Percentiles rank a stretch among this genome's conserved stretches.
These are phyloP conservation scores for Strigamia crassipes DNA, from an alignment of 2,888 invertebrate genomes.

Conservation along the genomic window DNA sequence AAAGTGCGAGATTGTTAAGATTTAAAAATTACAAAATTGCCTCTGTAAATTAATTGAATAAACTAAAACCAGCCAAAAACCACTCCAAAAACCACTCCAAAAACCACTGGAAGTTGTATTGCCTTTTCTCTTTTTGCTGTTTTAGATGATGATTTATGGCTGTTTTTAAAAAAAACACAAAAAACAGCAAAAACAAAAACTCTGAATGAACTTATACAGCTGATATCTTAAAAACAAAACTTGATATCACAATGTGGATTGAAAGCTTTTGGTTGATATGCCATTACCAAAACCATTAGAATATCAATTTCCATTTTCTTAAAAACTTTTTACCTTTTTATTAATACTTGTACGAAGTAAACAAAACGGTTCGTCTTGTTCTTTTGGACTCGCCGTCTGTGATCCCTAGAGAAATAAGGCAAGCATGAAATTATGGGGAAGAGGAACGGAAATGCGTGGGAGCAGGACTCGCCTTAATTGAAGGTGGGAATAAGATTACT, in stretches of 20 bases:
- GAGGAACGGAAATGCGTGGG: not conserved
- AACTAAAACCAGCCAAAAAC: no score
- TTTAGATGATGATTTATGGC: no score
- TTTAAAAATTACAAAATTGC: no score
- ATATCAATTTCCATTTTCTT: not conserved
- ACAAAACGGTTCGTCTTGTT: not conserved
- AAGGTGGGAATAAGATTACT: not conserved
- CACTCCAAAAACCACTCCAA: no score
- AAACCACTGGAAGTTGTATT: no score
- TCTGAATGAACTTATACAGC: no score
- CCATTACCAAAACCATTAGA: not conserved
- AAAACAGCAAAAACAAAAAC: no score
- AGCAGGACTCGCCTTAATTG: not conserved
- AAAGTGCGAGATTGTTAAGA: no score
- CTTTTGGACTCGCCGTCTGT: not conserved
- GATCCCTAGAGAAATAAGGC: conserved; percentile 1
- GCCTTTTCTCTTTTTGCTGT: not conserved
- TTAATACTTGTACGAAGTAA: not conserved
- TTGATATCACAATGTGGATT: not conserved
- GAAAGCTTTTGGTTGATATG: not conserved
- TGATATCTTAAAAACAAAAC: not conserved
- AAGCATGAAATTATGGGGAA: not conserved
- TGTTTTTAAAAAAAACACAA: no score
- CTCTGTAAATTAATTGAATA: no score
- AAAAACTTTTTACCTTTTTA: not conserved